Conservation (phyloP, 2,797 vertebrate species). For the Xenops minutus region DNA sequence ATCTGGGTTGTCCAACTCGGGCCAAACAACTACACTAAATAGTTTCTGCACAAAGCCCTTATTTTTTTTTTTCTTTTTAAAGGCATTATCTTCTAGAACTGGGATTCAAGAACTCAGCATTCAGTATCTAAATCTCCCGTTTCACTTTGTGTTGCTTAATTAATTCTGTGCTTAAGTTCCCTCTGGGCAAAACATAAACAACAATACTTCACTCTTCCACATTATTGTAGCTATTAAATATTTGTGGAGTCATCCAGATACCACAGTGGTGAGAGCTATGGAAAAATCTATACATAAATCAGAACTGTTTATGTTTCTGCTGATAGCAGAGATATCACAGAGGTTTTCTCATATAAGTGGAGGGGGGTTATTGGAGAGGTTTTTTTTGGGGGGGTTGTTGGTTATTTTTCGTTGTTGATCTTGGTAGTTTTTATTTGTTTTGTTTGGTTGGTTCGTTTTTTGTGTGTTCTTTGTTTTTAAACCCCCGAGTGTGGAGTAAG, state of each 20-base stretch:
- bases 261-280: not conserved
- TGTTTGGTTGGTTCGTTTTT: not conserved
- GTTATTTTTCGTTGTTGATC: not conserved
- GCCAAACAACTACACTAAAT: not conserved
- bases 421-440: not conserved
- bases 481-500: not conserved
- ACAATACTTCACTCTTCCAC: not conserved
- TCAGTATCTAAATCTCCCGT: not conserved
- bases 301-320: conserved; percentile 24
- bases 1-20: not conserved
- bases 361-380: no score
- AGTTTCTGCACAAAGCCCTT: not conserved
- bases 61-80: not conserved
- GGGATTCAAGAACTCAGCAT: not conserved
- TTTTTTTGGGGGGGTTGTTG: not conserved
- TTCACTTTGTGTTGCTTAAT: not conserved
- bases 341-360: not conserved
- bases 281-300: conserved; percentile 38
- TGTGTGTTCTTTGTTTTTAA: not conserved
- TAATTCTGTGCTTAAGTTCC: not conserved
- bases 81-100: not conserved
- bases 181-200: not conserved
- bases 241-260: conserved; percentile 1
- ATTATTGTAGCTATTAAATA: not conserved
- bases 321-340: not conserved